Evolutionary conservation across 2,797 vertebrate genomes (phyloP).

Genomic region (Limosa lapponica): DNA sequence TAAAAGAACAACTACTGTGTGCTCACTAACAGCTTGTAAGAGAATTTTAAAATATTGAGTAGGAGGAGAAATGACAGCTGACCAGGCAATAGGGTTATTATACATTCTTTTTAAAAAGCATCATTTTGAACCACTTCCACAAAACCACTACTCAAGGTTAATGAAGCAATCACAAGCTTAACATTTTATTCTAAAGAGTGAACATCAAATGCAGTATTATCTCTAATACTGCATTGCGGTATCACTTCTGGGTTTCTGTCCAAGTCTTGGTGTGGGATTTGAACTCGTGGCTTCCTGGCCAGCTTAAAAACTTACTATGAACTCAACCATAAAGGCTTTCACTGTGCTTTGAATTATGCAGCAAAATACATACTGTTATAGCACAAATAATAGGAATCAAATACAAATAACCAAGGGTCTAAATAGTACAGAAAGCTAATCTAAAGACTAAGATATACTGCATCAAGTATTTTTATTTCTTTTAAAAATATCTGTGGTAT

Average conservation of each 20-base stretch:
- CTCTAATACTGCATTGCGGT: slow-evolving; percentile 40
- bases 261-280: slow-evolving; percentile 7
- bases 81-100: slow-evolving; percentile 33
- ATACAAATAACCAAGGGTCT: background rate
- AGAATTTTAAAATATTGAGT: slow-evolving; percentile 45
- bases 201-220: background rate
- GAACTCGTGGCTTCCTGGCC: background rate
- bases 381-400: background rate
- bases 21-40: slow-evolving; percentile 48
- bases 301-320: background rate
- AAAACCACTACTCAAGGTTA: slow-evolving; percentile 20
- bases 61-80: slow-evolving; percentile 49
- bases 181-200: background rate
- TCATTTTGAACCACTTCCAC: slow-evolving; percentile 16
- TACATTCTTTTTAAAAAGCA: background rate
- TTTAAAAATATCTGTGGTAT: background rate
- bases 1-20: slow-evolving; percentile 47
- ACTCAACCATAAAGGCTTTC: background rate
- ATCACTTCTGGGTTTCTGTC: slow-evolving; percentile 5
- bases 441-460: background rate
- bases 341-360: background rate
- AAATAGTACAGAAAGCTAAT: background rate
- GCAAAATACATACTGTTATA: background rate
- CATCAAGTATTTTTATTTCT: background rate
- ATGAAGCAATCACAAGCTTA: background rate